Evolutionary conservation across 2,113 vertebrate genomes (phyloP), one percentile per base, ranked within the genome.

Genomic region (Monopterus albus): DNA sequence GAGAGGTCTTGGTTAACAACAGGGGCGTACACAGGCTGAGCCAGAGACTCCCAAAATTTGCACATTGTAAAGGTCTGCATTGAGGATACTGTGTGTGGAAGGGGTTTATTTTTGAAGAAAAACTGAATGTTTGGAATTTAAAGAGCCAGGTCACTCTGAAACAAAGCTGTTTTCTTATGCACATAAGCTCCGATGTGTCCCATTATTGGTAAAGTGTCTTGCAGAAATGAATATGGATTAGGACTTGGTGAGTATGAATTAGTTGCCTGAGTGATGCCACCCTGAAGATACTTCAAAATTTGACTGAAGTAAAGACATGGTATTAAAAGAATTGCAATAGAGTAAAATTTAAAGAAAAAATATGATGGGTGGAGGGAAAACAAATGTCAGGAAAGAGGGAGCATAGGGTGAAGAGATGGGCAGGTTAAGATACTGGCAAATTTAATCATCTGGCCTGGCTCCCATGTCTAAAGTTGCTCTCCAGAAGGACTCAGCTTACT

Each of bases 1-100:
- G 60, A 78, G 64, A 80, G 86, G 69, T 88, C 72, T 74, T 72
- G 65, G 72, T 58, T 81, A 87, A 88, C 85, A 90, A 82, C 79
- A 80, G 77, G 79, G 70, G 82, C 71, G 52, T 39, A 42, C 40
- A 5, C 11, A 39, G 67, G 55, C 68, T 26, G 18, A 42, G 51
- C 63, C 55, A 75, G 46, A 71, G 13, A 69, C 21, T 40, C 80
- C 42, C 25, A 73, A 62, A 75, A 50, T 51, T 79, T n/a, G n/a
- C 63, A 70, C 39, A 59, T 49, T 31, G 59, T 53, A 73, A 65
- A 81, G 63, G 82, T 87, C 69, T 79, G 56, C 20, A 40, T n/a
- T n/a, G n/a, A n/a, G n/a, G n/a, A n/a, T n/a, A n/a, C 11, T 29
- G 56, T 67, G 66, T 69, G 51, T 70, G 52, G 42, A 71, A 45